These are phyloP conservation scores for Volucella inanis DNA, from an alignment of 2,888 invertebrate genomes.

Conservation along the genomic window DNA sequence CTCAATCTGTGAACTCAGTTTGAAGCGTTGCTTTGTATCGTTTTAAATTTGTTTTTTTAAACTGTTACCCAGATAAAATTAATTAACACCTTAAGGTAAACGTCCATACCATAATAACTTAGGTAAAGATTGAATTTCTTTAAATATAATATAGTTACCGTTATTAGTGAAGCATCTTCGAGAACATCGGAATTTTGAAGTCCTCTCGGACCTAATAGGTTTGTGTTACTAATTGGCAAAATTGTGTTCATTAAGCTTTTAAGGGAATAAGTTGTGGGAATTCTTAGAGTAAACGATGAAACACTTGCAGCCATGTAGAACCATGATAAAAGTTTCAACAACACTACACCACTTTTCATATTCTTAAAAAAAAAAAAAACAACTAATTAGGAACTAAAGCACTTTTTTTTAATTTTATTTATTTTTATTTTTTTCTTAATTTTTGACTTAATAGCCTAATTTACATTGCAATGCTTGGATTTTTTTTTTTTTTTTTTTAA, in stretches of 20 bases:
- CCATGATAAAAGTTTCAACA: constrained; percentile 75
- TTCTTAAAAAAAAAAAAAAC: constrained; percentile 37
- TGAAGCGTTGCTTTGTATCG: no score
- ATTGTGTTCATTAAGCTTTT: constrained; percentile 82
- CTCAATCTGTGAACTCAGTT: no score
- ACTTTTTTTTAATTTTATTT: background rate
- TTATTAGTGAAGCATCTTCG: constrained; percentile 82
- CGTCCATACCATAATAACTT: background rate
- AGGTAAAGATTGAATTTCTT: background rate
- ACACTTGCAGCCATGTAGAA: constrained; percentile 77
- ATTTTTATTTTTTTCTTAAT: constrained; percentile 7
- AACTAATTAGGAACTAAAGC: background rate
- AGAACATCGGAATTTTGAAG: constrained; percentile 81
- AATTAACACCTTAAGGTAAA: no score
- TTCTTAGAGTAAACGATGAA: constrained; percentile 80
- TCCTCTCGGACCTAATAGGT: constrained; percentile 81
- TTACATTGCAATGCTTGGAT: constrained; percentile 21
- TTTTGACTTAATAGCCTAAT: constrained; percentile 7
- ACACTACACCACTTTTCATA: constrained; percentile 76
- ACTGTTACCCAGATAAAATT: no score
- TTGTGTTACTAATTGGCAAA: constrained; percentile 80
- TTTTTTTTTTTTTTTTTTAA: background rate
- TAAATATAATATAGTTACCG: constrained; percentile 77
- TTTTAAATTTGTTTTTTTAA: no score
- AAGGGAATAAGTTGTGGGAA: constrained; percentile 81